phyloP scores from a whole-genome alignment of 2,888 invertebrate species.

The Orthosia incerta region DNA sequence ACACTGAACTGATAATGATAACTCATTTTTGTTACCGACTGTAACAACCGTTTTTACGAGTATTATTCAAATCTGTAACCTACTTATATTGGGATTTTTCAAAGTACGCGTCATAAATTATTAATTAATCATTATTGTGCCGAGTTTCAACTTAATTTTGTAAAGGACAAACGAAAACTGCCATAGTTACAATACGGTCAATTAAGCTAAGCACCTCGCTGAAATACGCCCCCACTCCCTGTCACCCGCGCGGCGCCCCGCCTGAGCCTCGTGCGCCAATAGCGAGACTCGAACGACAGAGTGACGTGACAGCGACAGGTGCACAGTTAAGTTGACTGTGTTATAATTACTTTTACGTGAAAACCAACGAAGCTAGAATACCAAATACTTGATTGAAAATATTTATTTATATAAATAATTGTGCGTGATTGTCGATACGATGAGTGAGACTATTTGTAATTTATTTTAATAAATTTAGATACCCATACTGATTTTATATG shows the following conservation, averaged over 20 bases:
- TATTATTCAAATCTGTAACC: not conserved
- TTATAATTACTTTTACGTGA: not conserved
- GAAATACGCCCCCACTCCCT: too few species aligned
- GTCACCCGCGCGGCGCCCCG: too few species aligned
- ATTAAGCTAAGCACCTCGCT: too few species aligned
- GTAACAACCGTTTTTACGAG: not conserved
- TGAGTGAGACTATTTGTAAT: constrained; percentile 74
- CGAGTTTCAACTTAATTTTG: too few species aligned
- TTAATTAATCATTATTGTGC: too few species aligned
- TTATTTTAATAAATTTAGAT: constrained; percentile 72
- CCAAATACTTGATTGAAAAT: constrained; percentile 36
- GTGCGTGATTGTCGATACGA: constrained; percentile 33
- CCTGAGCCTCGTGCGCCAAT: too few species aligned
- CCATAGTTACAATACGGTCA: not conserved
- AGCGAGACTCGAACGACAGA: too few species aligned
- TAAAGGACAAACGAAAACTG: not conserved
- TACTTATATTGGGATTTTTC: not conserved
- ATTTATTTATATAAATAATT: constrained; percentile 31
- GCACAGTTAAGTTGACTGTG: too few species aligned
- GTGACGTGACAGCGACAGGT: too few species aligned
- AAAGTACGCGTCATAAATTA: not conserved
- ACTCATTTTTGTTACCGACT: too few species aligned
- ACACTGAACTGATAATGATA: too few species aligned
- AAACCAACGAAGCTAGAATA: constrained; percentile 21
- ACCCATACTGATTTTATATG: constrained; percentile 38